phyloP scores from a whole-genome alignment of 1,140 invertebrate species.

The Drosophila bocki region DNA sequence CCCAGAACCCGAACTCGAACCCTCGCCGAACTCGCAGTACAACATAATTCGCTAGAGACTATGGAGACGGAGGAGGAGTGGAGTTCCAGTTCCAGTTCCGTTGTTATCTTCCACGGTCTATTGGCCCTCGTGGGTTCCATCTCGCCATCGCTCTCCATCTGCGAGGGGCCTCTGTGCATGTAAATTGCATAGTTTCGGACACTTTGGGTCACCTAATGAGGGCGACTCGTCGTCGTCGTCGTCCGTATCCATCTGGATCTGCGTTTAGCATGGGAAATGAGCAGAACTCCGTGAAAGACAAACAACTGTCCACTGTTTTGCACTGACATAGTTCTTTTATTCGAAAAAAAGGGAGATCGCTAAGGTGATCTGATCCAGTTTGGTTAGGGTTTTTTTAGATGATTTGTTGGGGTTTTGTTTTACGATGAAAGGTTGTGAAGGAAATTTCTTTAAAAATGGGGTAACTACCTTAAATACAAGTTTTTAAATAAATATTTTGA shows the following conservation, averaged over 20 bases:
- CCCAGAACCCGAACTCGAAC: slow-evolving; percentile 12
- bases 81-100: slow-evolving; percentile 29
- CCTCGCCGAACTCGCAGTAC: slow-evolving; percentile 29
- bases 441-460: no score
- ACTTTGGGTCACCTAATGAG: slow-evolving; percentile 81
- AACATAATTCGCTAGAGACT: slow-evolving; percentile 73
- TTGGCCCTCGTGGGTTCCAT: slow-evolving; percentile 68
- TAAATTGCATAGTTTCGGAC: slow-evolving; percentile 80
- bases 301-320: slow-evolving; percentile 19
- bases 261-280: slow-evolving; percentile 61
- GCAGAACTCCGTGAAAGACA: slow-evolving; percentile 22
- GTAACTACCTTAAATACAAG: no score
- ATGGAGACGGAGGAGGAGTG: neutral
- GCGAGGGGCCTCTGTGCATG: slow-evolving; percentile 71
- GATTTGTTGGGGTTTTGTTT: slow-evolving; percentile 1
- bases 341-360: slow-evolving; percentile 21
- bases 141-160: slow-evolving; percentile 26
- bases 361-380: slow-evolving; percentile 36
- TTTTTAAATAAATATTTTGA: no score
- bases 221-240: slow-evolving; percentile 46
- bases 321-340: slow-evolving; percentile 41
- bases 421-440: no score
- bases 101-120: slow-evolving; percentile 75
- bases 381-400: neutral
- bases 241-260: slow-evolving; percentile 27